Percentiles rank a stretch among this genome's conserved stretches.
phyloP scores from a whole-genome alignment of 2,113 vertebrate genomes.

The Platichthys stellatus region DNA sequence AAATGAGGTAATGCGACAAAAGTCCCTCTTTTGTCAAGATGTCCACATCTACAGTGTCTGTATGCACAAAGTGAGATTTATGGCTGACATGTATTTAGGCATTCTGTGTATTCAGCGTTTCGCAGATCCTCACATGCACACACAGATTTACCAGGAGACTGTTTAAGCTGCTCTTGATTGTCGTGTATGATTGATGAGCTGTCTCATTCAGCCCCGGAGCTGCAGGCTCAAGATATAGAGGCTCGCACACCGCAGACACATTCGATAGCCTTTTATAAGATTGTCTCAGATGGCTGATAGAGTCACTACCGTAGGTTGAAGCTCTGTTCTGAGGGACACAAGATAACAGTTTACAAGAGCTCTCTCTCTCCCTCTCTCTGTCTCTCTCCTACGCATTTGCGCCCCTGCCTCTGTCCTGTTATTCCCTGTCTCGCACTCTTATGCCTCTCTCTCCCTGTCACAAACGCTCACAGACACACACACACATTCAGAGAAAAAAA shows the following conservation, averaged over 20 bases:
- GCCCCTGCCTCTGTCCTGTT: conserved; percentile 33
- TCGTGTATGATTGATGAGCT: conserved; percentile 54
- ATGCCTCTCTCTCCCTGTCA: conserved; percentile 23
- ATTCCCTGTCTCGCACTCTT: conserved; percentile 40
- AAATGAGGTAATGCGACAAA: not conserved
- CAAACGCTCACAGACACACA: conserved; percentile 30
- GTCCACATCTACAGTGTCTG: not conserved
- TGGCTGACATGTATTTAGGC: conserved; percentile 2
- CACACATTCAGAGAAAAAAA: conserved; percentile 16
- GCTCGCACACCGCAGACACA: conserved; percentile 15
- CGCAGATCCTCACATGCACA: conserved; percentile 10
- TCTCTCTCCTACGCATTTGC: conserved; percentile 35
- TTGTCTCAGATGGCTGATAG: conserved; percentile 43
- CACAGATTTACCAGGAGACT: conserved; percentile 27
- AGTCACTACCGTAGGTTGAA: conserved; percentile 11
- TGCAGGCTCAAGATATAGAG: conserved; percentile 37
- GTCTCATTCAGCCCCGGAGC: conserved; percentile 39
- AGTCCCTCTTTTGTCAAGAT: not conserved
- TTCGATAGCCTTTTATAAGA: conserved; percentile 56
- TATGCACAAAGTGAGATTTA: not conserved
- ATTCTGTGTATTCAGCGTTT: conserved; percentile 45
- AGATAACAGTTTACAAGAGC: conserved; percentile 31
- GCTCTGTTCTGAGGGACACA: conserved; percentile 3
- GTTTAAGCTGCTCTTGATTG: conserved; percentile 53
- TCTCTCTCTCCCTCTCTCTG: conserved; percentile 5